Percentiles rank a stretch among this genome's conserved stretches.
phyloP scores from a whole-genome alignment of 2,113 vertebrate genomes.

The Oreocharis arfaki region DNA sequence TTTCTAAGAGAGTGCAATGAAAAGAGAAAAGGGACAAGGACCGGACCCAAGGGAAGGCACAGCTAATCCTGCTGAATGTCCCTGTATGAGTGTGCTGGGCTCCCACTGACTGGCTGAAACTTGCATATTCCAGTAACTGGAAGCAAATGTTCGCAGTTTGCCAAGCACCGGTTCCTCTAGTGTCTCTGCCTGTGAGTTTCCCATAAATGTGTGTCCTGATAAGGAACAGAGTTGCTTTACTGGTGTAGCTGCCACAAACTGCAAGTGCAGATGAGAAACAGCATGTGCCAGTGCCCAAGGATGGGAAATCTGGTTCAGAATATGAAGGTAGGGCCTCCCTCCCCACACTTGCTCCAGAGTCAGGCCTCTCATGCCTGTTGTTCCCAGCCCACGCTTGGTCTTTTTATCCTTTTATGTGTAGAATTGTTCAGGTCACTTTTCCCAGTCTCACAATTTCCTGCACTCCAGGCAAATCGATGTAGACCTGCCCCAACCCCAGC shows the following conservation, averaged over 20 bases:
- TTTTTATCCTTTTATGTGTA: neutral
- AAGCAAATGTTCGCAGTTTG: neutral
- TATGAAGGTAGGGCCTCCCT: neutral
- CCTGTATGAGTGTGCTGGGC: fast-evolving
- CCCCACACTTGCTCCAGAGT: neutral
- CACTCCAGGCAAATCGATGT: neutral
- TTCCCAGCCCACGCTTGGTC: neutral
- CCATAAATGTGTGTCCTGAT: neutral
- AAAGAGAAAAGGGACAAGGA: neutral
- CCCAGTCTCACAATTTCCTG: neutral
- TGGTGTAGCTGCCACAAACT: neutral
- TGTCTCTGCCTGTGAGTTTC: neutral
- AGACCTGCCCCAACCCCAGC: neutral
- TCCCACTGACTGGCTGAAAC: fast-evolving
- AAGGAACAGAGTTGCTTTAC: neutral
- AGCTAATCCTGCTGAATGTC: neutral
- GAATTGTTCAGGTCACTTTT: neutral
- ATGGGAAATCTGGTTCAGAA: neutral
- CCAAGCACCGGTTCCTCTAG: neutral
- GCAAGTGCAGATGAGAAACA: neutral
- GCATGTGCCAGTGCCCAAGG: neutral
- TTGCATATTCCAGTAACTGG: neutral
- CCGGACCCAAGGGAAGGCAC: neutral
- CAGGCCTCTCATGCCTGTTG: neutral
- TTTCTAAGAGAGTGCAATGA: neutral